Base-by-base conservation (phyloP, 2,888 invertebrate genomes). In the Hydraecia micacea region DNA sequence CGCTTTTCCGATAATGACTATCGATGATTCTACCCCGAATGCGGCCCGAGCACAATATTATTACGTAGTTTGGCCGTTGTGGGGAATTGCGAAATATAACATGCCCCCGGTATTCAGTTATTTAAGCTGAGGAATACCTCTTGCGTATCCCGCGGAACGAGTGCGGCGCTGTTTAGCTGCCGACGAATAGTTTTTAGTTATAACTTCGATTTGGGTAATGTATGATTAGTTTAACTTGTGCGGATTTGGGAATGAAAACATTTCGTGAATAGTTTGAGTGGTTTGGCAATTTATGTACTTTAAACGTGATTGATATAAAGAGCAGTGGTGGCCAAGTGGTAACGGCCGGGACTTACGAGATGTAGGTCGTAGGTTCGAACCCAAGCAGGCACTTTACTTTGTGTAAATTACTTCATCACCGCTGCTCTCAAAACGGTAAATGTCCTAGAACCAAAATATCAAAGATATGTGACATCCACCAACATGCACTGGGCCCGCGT, bases 1-100 rank as follows among this genome's bases (percentile, higher is more conserved):
- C 96, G 95, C 95, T 95, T 96, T 95, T 94, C 95, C 96, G 95
- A 97, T 97, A 97, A 96, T 96, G 96, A 96, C 96, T 96, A 95
- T 96, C 95, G 96, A 97, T 97, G 96, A 96, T 96, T 95, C 94
- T 90, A 92, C 93, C 95, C 94, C 93, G 92, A 95, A 96, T 93
- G 93, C 94, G 92, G 93, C 93, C 92, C 91, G 93, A 93, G 95
- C 93, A 95, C 96, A 95, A 95, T 96, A 96, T 96, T 96, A 96
- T 96, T 96, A 96, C 94, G 94, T 94, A 95, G 94, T 95, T 94
- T 91, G 91, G 91, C 92, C 94, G 94, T 94, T 94, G 94, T 90
- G 94, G 94, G 94, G 93, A 93, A 95, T 95, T 95, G 95, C 93
- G 92, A 93, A 94, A 95, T 95, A 95, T 95, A 95, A 95, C 94